Evolutionary conservation across 1,140 invertebrate species (phyloP).

Genomic region (Pectinophora gossypiella): DNA sequence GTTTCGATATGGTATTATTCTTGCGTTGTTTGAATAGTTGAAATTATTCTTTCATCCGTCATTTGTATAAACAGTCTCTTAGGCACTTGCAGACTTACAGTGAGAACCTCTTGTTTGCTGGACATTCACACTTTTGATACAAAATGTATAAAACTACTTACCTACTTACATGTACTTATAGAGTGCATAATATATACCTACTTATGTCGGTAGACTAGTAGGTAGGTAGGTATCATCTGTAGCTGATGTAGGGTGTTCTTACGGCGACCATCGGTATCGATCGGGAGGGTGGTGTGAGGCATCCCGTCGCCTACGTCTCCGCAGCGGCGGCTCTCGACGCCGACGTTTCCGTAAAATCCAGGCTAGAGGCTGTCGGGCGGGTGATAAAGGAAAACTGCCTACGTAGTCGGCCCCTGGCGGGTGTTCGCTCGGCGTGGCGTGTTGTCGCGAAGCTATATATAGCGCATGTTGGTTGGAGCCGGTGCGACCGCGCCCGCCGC

Average conservation of each 20-base stretch:
- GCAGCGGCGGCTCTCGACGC: conserved; percentile 40
- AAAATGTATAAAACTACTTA: too few relatives aligned
- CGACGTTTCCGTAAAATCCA: conserved; percentile 60
- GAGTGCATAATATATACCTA: too few relatives aligned
- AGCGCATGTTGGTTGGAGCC: conserved; percentile 59
- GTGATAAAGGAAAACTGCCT: conserved; percentile 70
- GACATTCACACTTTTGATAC: too few relatives aligned
- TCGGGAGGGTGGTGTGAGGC: conserved; percentile 64
- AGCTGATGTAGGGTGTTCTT: conserved; percentile 44
- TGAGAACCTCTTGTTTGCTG: too few relatives aligned
- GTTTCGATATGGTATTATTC: too few relatives aligned
- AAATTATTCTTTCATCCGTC: too few relatives aligned
- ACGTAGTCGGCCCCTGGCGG: conserved; percentile 62
- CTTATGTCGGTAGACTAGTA: too few relatives aligned
- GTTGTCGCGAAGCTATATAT: conserved; percentile 69
- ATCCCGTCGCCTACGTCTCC: conserved; percentile 47
- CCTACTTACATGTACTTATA: too few relatives aligned
- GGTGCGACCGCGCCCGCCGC: conserved; percentile 52
- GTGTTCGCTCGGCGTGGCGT: conserved; percentile 47
- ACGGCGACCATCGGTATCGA: conserved; percentile 67
- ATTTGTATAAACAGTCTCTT: too few relatives aligned
- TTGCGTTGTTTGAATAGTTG: too few relatives aligned
- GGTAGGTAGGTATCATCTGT: conserved; percentile 21
- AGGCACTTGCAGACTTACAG: too few relatives aligned
- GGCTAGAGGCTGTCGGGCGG: conserved; percentile 62